Evolutionary conservation across 2,113 vertebrate species (phyloP).

Genomic region (Shinisaurus crocodilurus): DNA sequence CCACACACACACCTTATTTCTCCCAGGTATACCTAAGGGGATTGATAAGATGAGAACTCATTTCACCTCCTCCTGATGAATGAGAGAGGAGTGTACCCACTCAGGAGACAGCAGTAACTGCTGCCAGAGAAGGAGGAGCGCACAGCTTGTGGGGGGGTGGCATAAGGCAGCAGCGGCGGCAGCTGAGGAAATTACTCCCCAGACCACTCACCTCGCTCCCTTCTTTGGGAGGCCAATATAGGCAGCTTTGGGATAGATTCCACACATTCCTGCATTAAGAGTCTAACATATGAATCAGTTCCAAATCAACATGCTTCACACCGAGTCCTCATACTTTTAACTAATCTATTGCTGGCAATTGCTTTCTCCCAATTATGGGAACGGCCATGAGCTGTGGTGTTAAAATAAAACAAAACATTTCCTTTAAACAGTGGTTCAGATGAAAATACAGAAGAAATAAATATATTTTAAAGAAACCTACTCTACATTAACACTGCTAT

Average conservation of each 20-base stretch:
- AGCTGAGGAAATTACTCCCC: background rate
- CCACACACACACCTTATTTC: background rate
- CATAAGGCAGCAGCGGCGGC: background rate
- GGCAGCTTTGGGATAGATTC: background rate
- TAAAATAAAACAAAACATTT: slow-evolving; percentile 17
- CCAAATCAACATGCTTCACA: slow-evolving; percentile 53
- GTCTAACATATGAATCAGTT: slow-evolving; percentile 16
- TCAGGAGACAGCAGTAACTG: background rate
- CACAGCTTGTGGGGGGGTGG: background rate
- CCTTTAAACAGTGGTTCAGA: slow-evolving; percentile 40
- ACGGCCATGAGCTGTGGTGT: slow-evolving; percentile 37
- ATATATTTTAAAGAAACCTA: slow-evolving; percentile 47
- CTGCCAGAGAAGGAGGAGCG: background rate
- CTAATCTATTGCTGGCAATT: slow-evolving; percentile 59
- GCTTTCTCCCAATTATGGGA: slow-evolving; percentile 46
- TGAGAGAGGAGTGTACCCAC: background rate
- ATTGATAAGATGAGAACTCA: background rate
- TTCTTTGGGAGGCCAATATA: background rate
- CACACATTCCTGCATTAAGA: slow-evolving; percentile 8
- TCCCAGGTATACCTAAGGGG: background rate
- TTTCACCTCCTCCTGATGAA: background rate
- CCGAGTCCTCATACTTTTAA: slow-evolving; percentile 65
- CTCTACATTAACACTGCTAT: slow-evolving; percentile 39
- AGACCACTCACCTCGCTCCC: background rate
- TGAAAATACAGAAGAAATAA: slow-evolving; percentile 48